A percentile compares a stretch with the other conserved stretches of the same genome.
Conservation (phyloP, 2,113 vertebrate genomes). For the Formicarius rufipectus region DNA sequence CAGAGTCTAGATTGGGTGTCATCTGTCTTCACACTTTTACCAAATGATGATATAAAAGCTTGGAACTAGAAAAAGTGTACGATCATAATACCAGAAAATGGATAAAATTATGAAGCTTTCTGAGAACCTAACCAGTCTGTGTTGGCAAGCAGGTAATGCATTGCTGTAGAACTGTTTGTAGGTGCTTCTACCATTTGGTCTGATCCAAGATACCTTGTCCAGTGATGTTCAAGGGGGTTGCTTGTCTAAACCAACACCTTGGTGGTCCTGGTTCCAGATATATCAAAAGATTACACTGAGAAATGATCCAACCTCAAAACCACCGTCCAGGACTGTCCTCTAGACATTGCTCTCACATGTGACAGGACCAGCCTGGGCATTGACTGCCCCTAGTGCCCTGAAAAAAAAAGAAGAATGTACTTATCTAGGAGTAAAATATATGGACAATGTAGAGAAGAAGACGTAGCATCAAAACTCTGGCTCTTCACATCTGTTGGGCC, state of each 20-base stretch:
- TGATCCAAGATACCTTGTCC: neutral
- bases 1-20: neutral
- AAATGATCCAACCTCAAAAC: neutral
- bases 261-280: neutral
- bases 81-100: neutral
- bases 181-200: neutral
- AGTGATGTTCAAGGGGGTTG: neutral
- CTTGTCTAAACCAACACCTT: neutral
- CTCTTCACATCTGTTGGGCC: neutral
- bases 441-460: neutral
- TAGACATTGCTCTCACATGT: neutral
- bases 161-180: neutral
- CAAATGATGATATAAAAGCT: neutral
- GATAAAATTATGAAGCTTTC: neutral
- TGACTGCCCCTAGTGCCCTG: neutral
- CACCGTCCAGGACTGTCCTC: neutral
- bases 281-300: neutral
- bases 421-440: neutral
- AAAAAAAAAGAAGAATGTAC: neutral
- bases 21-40: neutral
- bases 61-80: neutral
- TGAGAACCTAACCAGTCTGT: neutral
- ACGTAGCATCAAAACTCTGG: neutral
- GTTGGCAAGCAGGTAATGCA: neutral
- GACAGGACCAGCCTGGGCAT: rapidly evolving